Base-by-base conservation (phyloP, 2,888 invertebrate species). In the Brassicogethes aeneus region DNA sequence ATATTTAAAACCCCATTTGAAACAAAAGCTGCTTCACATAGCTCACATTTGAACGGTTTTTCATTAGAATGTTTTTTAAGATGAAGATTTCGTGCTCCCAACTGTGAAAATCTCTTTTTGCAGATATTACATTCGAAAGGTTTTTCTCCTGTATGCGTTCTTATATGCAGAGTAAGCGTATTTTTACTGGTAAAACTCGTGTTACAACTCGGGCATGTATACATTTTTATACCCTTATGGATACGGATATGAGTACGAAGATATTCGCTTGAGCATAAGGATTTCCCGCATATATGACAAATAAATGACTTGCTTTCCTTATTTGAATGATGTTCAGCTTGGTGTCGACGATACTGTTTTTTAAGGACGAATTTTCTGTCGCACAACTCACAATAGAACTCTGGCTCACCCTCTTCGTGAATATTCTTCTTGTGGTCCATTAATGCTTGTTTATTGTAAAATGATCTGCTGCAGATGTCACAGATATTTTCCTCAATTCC, bases 121-220 rank as follows among this genome's bases (percentile, higher is more conserved):
- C 76, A 76, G 40, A 68, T 64, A 3, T 71, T 67, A 43, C 76
- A 76, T 12, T 70, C 65, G 33, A 67, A 73, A 2, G 75, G 75
- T 17, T 73, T 61, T 0, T 70, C 62, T 3, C 73, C 72, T 1
- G 71, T 70, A 37, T 76, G 76, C 0, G 65, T 66, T 0, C 74
- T 70, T 61, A 70, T 70, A 35, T 75, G 76, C 1, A 70, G 62
- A 17, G 66, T 69, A 36, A 76, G 46, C 3, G 69, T 46, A n/a
- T 66, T 64, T 2, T 62, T 66, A 16, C 32, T 40, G 41, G 62
- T 64, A 7, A 68, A 67, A 0, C 57, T 54, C 40, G 68, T 69
- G 0, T 60, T 61, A 48, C 69, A 69, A 2, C 59, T 45, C n/a
- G 15, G 31, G 15, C 43, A 40, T 13, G 15, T 29, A 13, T 14